phyloP scores from a whole-genome alignment of 2,888 invertebrate species.

The Cactoblastis cactorum region DNA sequence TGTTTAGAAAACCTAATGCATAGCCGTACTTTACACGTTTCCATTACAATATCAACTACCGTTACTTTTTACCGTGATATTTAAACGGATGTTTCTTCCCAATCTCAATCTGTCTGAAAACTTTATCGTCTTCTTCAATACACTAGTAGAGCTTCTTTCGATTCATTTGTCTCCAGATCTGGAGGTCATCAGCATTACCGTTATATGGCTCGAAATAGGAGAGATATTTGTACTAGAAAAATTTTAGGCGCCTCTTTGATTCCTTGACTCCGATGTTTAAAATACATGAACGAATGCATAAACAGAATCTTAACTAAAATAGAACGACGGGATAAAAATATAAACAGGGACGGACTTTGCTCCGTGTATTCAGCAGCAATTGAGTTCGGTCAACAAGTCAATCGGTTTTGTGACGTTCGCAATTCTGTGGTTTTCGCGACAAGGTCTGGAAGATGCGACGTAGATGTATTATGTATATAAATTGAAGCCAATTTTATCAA shows the following conservation, averaged over 20 bases:
- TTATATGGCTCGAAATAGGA: slow-evolving; percentile 33
- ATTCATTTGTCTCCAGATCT: slow-evolving; percentile 24
- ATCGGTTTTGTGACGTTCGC: slow-evolving; percentile 19
- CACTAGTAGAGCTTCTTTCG: slow-evolving; percentile 46
- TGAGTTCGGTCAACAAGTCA: slow-evolving; percentile 37
- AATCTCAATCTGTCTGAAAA: slow-evolving; percentile 14
- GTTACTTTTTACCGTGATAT: background rate
- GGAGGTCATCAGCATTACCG: slow-evolving; percentile 34
- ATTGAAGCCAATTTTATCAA: slow-evolving; percentile 6
- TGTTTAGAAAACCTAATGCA: background rate
- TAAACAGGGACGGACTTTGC: slow-evolving; percentile 49
- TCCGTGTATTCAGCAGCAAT: slow-evolving; percentile 19
- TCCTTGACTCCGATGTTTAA: background rate
- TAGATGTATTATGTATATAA: background rate
- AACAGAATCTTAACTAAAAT: slow-evolving; percentile 21
- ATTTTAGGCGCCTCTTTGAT: slow-evolving; percentile 17
- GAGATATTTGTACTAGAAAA: slow-evolving; percentile 20
- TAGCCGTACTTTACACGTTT: background rate
- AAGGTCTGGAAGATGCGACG: background rate
- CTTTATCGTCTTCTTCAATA: slow-evolving; percentile 28
- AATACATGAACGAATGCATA: background rate
- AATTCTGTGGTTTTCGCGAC: background rate
- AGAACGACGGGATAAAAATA: slow-evolving; percentile 26
- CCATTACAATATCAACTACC: background rate
- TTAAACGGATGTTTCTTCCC: background rate